Base-by-base conservation (phyloP, 2,113 vertebrate species). In the Neogobius melanostomus region DNA sequence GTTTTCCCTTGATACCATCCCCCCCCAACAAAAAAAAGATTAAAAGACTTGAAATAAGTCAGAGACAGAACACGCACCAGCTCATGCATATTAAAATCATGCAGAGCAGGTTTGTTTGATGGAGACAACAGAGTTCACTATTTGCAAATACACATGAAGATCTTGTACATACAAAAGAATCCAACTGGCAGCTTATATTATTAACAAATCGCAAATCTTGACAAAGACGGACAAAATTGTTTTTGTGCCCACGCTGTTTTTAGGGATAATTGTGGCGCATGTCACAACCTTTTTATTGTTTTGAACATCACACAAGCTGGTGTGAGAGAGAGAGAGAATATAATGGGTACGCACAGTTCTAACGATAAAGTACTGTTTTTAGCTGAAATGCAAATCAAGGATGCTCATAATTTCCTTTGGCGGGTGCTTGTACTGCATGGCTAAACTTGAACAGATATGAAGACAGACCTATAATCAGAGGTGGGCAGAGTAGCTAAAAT, bases 81-180 rank as follows among this genome's bases (percentile, higher is more conserved):
- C 1, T 8, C 48, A 81, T 74, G 47, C 71, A 73, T 76, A 74
- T 69, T 50, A 64, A 79, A 69, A 76, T 15, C 36, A 45, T 36
- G 56, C 56, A 73, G 64, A 81, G 46, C 52, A 77, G 68, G 50
- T 49, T 36, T 12, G 62, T 57, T 68, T 69, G 57, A 50, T 56
- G 49, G 21, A 51, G 8, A 66, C 61, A 69, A 44, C 8, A 50
- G 52, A 60, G 61, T 72, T 59, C 36, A 21, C 64, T 68, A 61
- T 77, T 72, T 44, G 11, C 47, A 16, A 3, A 48, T 42, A 8
- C 8, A 68, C 52, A 15, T n/a, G 62, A 5, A 48, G 11, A 2
- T 53, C 21, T 36, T 36, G 1, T 61, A 68, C 8, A 69, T 12
- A 36, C 12, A 64, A 62, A 63, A 28, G 8, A 10, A 11, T 44